Conservation (phyloP, 2,113 vertebrate genomes). For the Oxyruncus cristatus region DNA sequence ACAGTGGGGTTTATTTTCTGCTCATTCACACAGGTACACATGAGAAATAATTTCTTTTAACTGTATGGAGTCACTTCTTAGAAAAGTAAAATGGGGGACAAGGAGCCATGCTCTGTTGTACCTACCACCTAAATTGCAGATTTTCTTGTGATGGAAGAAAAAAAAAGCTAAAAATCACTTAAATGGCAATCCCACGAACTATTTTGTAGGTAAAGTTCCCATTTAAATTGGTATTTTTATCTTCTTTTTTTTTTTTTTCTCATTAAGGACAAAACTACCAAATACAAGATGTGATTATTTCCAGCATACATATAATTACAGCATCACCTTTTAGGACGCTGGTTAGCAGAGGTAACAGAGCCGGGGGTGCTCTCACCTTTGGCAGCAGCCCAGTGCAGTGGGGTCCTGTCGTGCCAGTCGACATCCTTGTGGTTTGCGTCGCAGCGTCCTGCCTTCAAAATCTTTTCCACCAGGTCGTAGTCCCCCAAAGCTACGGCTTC, state of each 20-base stretch:
- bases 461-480: conserved; percentile 66
- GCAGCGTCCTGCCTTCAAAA: conserved; percentile 77
- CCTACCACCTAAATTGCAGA: neutral
- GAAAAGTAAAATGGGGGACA: neutral
- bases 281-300: neutral
- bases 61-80: neutral
- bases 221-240: neutral
- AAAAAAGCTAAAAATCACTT: neutral
- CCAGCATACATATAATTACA: neutral
- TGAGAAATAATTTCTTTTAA: neutral
- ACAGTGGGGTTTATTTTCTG: neutral
- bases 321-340: neutral
- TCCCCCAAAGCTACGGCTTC: conserved; percentile 84
- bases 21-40: neutral
- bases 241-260: neutral
- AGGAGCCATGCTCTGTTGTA: neutral
- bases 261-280: neutral
- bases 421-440: conserved; percentile 85
- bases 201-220: neutral
- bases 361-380: conserved; percentile 71
- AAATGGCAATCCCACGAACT: neutral
- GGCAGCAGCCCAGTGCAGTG: conserved; percentile 90
- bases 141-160: neutral
- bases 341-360: neutral
- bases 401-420: conserved; percentile 87